These are phyloP conservation scores for Papilio protenor DNA, from an alignment of 2,888 invertebrate species.

Conservation along the genomic window DNA sequence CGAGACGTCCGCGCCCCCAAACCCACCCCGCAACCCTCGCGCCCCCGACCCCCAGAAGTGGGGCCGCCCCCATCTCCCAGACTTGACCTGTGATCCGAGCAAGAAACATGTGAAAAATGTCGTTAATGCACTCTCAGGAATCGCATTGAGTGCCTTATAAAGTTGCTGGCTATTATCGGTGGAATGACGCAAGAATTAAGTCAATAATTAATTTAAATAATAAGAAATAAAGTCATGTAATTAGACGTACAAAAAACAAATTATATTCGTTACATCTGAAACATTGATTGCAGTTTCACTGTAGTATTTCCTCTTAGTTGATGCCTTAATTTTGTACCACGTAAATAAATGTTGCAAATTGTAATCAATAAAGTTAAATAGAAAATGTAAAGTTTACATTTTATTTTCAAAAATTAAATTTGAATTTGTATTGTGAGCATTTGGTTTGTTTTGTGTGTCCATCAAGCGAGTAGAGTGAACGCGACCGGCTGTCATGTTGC, in stretches of 20 bases:
- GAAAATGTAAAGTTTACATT: not conserved
- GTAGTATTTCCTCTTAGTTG: not conserved
- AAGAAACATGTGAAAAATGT: slow-evolving; percentile 82
- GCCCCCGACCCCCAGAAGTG: slow-evolving; percentile 50
- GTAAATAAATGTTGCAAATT: too few relatives aligned
- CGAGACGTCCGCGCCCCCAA: slow-evolving; percentile 78
- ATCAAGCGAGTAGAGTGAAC: slow-evolving; percentile 8
- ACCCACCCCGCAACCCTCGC: slow-evolving; percentile 46
- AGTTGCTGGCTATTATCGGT: slow-evolving; percentile 35
- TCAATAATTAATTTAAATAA: not conserved
- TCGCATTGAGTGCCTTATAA: slow-evolving; percentile 53
- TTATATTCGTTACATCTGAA: not conserved
- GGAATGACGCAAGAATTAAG: too few relatives aligned
- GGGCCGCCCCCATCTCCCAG: slow-evolving; percentile 49
- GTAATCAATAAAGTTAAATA: not conserved
- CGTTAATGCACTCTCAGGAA: slow-evolving; percentile 78
- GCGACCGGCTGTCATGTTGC: slow-evolving; percentile 35
- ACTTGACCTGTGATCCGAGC: slow-evolving; percentile 75
- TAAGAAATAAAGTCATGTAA: not conserved
- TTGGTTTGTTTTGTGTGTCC: not conserved
- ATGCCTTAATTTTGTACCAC: not conserved
- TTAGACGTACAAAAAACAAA: not conserved
- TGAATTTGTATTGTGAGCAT: not conserved
- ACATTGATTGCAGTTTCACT: not conserved
- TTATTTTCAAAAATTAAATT: not conserved